Evolutionary conservation across 2,888 invertebrate genomes (phyloP).

Genomic region (Chymomyza fuscimana): DNA sequence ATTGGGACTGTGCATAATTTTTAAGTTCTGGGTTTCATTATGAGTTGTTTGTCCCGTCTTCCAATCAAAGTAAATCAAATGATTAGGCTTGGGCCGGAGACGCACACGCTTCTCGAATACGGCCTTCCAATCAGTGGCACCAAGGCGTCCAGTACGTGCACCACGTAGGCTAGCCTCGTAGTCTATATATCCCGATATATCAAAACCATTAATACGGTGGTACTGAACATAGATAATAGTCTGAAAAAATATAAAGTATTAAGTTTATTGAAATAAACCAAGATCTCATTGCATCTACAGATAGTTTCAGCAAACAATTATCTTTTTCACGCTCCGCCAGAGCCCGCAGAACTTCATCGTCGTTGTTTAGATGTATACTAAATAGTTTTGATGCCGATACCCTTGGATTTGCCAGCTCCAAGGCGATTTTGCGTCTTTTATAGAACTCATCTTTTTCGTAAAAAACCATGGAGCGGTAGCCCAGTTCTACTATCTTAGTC

Average conservation of each 20-base stretch:
- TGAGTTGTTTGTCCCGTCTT: conserved; percentile 85
- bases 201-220: conserved; percentile 85
- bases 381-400: conserved; percentile 78
- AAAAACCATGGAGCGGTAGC: conserved; percentile 82
- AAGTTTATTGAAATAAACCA: neutral
- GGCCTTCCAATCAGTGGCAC: conserved; percentile 84
- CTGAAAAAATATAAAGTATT: conserved; percentile 76
- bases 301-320: conserved; percentile 87
- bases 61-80: conserved; percentile 88
- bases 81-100: conserved; percentile 84
- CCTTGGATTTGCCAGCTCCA: conserved; percentile 52
- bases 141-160: conserved; percentile 50
- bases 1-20: conserved; percentile 86
- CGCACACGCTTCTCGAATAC: conserved; percentile 85
- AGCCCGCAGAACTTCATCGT: conserved; percentile 84
- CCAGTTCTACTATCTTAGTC: conserved; percentile 84
- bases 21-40: conserved; percentile 88
- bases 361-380: conserved; percentile 75
- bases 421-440: conserved; percentile 81
- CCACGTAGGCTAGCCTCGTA: conserved; percentile 79
- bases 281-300: conserved; percentile 78
- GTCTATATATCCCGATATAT: conserved; percentile 92
- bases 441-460: conserved; percentile 83
- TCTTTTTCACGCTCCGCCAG: conserved; percentile 86
- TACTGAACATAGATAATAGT: conserved; percentile 89